These are phyloP conservation scores for Oedothorax gibbosus DNA, from an alignment of 1,140 invertebrate species.

Conservation along the genomic window DNA sequence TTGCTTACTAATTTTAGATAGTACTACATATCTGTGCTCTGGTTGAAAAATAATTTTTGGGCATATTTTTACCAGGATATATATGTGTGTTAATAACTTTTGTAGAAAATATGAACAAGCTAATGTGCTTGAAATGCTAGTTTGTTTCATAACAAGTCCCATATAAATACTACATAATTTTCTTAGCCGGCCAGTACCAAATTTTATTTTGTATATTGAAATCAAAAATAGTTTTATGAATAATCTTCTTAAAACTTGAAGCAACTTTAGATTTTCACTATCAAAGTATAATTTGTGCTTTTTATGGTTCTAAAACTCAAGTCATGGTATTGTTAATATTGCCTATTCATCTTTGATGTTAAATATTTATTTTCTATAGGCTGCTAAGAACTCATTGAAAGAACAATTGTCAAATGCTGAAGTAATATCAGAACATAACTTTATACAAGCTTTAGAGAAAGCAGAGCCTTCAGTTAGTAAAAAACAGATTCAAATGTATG, in stretches of 20 bases:
- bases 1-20: no score
- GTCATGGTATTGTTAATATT: not conserved
- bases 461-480: conserved; percentile 66
- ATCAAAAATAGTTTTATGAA: not conserved
- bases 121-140: no score
- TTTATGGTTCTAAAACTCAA: not conserved
- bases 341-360: not conserved
- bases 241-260: not conserved
- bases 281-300: not conserved
- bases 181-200: no score
- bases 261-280: not conserved
- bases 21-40: no score
- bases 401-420: conserved; percentile 62
- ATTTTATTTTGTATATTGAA: no score
- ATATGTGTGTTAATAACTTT: no score
- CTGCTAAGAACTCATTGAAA: conserved; percentile 67
- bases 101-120: no score
- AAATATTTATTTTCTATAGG: conserved; percentile 64
- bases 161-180: no score
- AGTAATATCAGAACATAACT: conserved; percentile 63
- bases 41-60: no score
- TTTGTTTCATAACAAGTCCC: no score
- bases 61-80: no score
- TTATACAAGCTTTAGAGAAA: conserved; percentile 62
- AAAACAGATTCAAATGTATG: conserved; percentile 69